Base-by-base conservation (phyloP, 2,888 invertebrate genomes). In the Ophion ellenae region DNA sequence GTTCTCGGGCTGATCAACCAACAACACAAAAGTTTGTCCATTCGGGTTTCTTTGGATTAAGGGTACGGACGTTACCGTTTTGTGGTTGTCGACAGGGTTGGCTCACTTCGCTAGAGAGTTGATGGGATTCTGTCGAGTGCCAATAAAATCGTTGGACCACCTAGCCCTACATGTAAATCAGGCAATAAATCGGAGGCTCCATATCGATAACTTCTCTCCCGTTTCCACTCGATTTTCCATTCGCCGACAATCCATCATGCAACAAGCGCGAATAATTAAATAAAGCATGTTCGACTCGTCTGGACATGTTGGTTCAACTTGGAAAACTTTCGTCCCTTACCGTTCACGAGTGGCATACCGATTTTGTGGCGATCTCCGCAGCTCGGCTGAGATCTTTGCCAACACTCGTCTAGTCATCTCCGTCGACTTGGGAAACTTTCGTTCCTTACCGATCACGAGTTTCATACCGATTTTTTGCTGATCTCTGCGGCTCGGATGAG, bases 111-210 rank as follows among this genome's bases (percentile, higher is more conserved):
- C 79, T 64, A 66, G 73, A 88, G 85, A 87, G 90, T 91, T 89
- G 89, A 91, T 90, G 90, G 87, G 86, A 81, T 85, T 79, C 87
- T 88, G 88, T 90, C 89, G 90, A 90, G 88, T 88, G 89, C 88
- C 89, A 90, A 91, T 91, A 90, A 91, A 91, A 90, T 91, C 88
- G 86, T 86, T 75, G 76, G 47, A 71, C 79, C 73, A 84, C 86
- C 83, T 69, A 85, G 85, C 85, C 71, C 73, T 75, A 70, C 87
- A 85, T 74, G 86, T 83, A 86, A 82, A 86, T 81, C 78, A 74
- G 86, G 85, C 76, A 80, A 89, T 91, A 91, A 91, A 91, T 24
- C 2, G 24, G 24, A 24, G 24, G 24, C 24, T 24, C 24, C 24
- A 24, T 24, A 24, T 24, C 24, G 24, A 24, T 24, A 24, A 24